phyloP scores from a whole-genome alignment of 1,140 invertebrate species.

The Nymphalis io region DNA sequence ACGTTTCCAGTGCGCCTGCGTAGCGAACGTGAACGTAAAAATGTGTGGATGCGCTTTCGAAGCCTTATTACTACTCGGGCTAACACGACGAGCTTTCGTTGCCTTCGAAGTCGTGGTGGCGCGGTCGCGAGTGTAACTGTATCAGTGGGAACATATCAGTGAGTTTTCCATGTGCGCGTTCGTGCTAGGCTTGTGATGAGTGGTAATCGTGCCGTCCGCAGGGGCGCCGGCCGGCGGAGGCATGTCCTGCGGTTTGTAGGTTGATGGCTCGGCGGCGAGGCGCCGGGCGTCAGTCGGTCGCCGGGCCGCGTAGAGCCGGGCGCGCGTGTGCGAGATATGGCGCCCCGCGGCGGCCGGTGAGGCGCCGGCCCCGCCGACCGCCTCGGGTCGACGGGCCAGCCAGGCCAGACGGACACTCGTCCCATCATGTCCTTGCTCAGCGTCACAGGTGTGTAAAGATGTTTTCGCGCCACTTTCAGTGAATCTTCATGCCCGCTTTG shows the following conservation, averaged over 20 bases:
- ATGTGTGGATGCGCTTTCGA: slow-evolving; percentile 63
- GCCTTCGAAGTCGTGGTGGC: slow-evolving; percentile 37
- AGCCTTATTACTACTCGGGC: slow-evolving; percentile 58
- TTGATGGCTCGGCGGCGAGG: slow-evolving; percentile 53
- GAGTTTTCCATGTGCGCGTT: slow-evolving; percentile 36
- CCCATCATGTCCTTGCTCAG: slow-evolving; percentile 81
- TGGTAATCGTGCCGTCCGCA: slow-evolving; percentile 35
- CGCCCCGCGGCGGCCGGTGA: slow-evolving; percentile 76
- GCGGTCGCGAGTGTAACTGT: slow-evolving; percentile 41
- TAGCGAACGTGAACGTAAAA: slow-evolving; percentile 55
- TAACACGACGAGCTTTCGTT: slow-evolving; percentile 54
- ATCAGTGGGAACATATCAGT: slow-evolving; percentile 30
- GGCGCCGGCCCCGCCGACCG: slow-evolving; percentile 76
- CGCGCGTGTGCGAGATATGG: slow-evolving; percentile 72
- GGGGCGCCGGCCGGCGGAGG: slow-evolving; percentile 49
- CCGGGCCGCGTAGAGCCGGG: slow-evolving; percentile 72
- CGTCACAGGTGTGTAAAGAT: slow-evolving; percentile 72
- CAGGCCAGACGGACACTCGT: slow-evolving; percentile 60
- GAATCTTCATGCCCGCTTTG: slow-evolving; percentile 17
- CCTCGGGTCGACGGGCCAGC: slow-evolving; percentile 74
- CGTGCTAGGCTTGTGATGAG: slow-evolving; percentile 43
- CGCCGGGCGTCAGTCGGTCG: slow-evolving; percentile 76
- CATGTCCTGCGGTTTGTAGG: slow-evolving; percentile 53
- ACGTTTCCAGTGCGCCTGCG: slow-evolving; percentile 60
- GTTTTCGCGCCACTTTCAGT: slow-evolving; percentile 49